A percentile compares a stretch with the other conserved stretches of the same genome.
These are phyloP conservation scores for Odontomachus brunneus DNA, from an alignment of 1,140 invertebrate species.

Conservation along the genomic window DNA sequence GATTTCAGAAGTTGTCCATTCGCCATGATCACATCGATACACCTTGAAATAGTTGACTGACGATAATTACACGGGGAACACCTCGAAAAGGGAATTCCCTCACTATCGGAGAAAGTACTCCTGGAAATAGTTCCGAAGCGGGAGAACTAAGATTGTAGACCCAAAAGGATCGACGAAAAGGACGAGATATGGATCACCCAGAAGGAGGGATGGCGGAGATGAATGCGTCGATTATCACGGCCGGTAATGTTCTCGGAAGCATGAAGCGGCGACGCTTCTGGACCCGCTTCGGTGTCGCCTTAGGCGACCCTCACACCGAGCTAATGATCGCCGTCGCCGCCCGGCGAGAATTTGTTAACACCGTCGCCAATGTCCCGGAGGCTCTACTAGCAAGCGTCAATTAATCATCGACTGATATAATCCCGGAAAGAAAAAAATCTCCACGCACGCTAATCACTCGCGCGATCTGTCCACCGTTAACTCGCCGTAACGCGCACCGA, in stretches of 20 bases:
- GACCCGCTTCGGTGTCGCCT: slow-evolving; percentile 64
- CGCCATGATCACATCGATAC: background rate
- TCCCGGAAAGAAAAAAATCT: slow-evolving; percentile 31
- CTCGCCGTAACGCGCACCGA: slow-evolving; percentile 13
- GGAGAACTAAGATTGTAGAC: slow-evolving; percentile 19
- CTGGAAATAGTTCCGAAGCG: slow-evolving; percentile 46
- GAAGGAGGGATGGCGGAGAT: slow-evolving; percentile 69
- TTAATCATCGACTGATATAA: slow-evolving; percentile 64
- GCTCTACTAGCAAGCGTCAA: slow-evolving; percentile 16
- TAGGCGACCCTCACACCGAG: slow-evolving; percentile 68
- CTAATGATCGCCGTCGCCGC: slow-evolving; percentile 44
- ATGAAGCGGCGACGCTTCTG: slow-evolving; percentile 75
- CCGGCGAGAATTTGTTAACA: slow-evolving; percentile 53
- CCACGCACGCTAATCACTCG: slow-evolving; percentile 41
- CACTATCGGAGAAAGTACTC: slow-evolving; percentile 4
- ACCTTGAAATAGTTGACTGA: background rate
- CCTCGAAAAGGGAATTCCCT: background rate
- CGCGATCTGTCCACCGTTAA: slow-evolving; percentile 50
- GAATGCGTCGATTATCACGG: slow-evolving; percentile 74
- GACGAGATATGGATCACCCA: slow-evolving; percentile 60
- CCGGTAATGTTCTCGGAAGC: slow-evolving; percentile 77
- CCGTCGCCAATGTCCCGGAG: slow-evolving; percentile 46
- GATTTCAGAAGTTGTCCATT: no score
- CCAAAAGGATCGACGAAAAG: slow-evolving; percentile 65
- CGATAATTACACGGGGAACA: background rate